These are phyloP conservation scores for Knipowitschia caucasica DNA, from an alignment of 2,797 vertebrate genomes.

Conservation along the genomic window DNA sequence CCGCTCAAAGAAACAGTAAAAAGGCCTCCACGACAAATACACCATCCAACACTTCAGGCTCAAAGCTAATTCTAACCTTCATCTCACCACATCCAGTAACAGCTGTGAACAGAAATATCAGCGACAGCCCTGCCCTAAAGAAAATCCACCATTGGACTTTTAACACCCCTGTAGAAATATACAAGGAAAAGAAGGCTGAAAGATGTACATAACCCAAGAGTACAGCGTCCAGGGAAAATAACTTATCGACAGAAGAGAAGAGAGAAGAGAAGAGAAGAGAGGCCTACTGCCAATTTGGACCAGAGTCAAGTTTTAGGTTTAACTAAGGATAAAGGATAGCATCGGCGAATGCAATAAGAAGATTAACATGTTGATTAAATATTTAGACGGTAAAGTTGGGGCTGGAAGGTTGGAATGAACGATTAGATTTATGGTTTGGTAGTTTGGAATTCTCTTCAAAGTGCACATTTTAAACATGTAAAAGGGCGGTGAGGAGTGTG, in stretches of 20 bases:
- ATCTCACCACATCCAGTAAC: constrained; percentile 27
- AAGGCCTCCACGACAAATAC: constrained; percentile 20
- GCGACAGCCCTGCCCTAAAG: constrained; percentile 20
- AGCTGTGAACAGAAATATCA: constrained; percentile 42
- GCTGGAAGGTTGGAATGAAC: not conserved
- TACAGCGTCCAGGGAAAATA: constrained; percentile 37
- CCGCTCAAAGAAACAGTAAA: not conserved
- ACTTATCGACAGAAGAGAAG: constrained; percentile 29
- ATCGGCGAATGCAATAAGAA: not conserved
- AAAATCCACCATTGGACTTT: constrained; percentile 10
- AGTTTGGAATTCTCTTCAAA: too few relatives aligned
- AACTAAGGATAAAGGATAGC: not conserved
- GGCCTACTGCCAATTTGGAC: constrained; percentile 9
- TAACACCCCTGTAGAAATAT: constrained; percentile 12
- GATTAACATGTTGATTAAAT: not conserved
- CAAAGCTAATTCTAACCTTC: constrained; percentile 29
- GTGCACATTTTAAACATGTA: too few relatives aligned
- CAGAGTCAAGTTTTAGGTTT: not conserved
- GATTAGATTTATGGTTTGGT: too few relatives aligned
- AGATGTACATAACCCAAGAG: constrained; percentile 3
- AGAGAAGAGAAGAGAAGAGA: constrained; percentile 12
- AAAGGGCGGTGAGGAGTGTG: too few relatives aligned
- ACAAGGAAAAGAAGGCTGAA: constrained; percentile 43
- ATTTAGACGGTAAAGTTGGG: not conserved
- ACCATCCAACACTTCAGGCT: constrained; percentile 26